These are phyloP conservation scores for Pseudomyrmex concolor DNA, from an alignment of 1,140 invertebrate species.

Conservation along the genomic window DNA sequence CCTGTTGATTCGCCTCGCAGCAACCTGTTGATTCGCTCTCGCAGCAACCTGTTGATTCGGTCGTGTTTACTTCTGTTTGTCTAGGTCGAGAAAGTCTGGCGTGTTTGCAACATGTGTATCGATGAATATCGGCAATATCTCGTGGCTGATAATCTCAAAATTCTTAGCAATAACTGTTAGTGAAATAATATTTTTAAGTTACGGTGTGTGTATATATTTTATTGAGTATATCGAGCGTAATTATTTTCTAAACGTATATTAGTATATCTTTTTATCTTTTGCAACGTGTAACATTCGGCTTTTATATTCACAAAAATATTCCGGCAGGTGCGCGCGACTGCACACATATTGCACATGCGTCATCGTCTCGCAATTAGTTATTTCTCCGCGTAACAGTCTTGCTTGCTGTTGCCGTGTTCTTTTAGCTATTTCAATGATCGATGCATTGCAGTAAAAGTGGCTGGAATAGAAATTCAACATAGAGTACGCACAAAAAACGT, in stretches of 20 bases:
- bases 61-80: slow-evolving; percentile 41
- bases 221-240: not conserved
- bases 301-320: slow-evolving; percentile 5
- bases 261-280: slow-evolving; percentile 26
- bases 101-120: not conserved
- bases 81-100: slow-evolving; percentile 40
- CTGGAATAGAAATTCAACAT: slow-evolving; percentile 45
- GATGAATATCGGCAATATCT: not conserved
- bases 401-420: slow-evolving; percentile 24
- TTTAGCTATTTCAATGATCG: slow-evolving; percentile 47
- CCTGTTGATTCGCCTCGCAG: not conserved
- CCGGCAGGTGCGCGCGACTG: slow-evolving; percentile 43
- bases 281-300: not conserved
- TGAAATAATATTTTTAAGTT: no score
- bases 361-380: slow-evolving; percentile 48
- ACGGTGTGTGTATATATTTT: no score
- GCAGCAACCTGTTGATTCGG: not conserved
- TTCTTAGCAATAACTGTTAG: no score
- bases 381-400: slow-evolving; percentile 30
- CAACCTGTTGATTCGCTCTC: not conserved
- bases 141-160: not conserved
- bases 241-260: not conserved
- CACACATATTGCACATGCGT: slow-evolving; percentile 28
- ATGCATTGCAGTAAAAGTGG: slow-evolving; percentile 32
- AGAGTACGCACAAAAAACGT: slow-evolving; percentile 4